These are phyloP conservation scores for Myxocyprinus asiaticus DNA, from an alignment of 2,113 vertebrate genomes.

Conservation along the genomic window DNA sequence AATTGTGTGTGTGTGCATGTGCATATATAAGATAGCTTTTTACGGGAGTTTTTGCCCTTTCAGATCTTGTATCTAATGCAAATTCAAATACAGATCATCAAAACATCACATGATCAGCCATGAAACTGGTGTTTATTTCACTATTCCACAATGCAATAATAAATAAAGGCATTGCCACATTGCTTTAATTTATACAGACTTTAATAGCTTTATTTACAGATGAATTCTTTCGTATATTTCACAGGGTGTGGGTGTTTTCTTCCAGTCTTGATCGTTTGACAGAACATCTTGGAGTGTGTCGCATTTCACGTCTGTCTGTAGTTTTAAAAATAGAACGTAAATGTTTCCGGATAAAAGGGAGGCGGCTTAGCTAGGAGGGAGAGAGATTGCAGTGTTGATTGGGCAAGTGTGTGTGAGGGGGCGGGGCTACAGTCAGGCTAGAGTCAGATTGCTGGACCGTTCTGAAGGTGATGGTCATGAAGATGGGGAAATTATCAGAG, in stretches of 20 bases:
- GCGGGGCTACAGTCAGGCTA: background rate
- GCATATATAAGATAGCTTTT: too few relatives aligned
- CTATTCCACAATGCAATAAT: conserved; percentile 73
- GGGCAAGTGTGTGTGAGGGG: background rate
- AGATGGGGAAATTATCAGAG: background rate
- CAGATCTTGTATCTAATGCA: too few relatives aligned
- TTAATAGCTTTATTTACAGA: conserved; percentile 99
- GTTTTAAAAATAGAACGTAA: conserved; percentile 76
- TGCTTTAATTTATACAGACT: conserved; percentile 97
- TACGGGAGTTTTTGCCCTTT: too few relatives aligned
- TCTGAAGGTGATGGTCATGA: background rate
- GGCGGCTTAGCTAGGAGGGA: conserved; percentile 35
- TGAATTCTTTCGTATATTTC: conserved; percentile 65
- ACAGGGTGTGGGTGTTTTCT: conserved; percentile 55
- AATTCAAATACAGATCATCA: background rate
- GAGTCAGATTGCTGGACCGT: background rate
- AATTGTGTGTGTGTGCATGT: too few relatives aligned
- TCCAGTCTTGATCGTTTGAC: conserved; percentile 79
- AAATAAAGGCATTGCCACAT: conserved; percentile 82
- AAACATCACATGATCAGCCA: conserved; percentile 34
- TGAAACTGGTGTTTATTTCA: conserved; percentile 50
- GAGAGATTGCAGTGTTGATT: conserved; percentile 13
- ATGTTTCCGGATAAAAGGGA: conserved; percentile 84
- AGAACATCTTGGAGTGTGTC: conserved; percentile 60
- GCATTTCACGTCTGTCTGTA: conserved; percentile 31